phyloP scores from a whole-genome alignment of 2,888 invertebrate species.

The Macaria liturata region DNA sequence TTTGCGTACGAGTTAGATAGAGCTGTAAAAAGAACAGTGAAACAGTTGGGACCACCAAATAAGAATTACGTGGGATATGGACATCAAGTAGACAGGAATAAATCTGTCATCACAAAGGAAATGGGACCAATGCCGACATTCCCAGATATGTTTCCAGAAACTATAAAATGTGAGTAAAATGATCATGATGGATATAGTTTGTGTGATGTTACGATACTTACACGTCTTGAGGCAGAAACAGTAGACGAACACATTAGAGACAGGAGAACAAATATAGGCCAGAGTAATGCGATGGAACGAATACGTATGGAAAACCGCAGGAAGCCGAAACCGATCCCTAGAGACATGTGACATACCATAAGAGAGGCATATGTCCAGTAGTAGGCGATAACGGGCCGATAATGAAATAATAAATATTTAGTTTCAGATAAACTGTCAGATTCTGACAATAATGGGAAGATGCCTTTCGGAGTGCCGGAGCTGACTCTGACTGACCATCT shows the following conservation, averaged over 20 bases:
- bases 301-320: no score
- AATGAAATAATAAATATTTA: background rate
- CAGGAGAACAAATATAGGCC: no score
- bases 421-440: background rate
- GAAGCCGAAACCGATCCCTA: no score
- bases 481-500: background rate
- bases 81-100: constrained; percentile 12
- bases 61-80: constrained; percentile 5
- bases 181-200: no score
- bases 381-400: no score
- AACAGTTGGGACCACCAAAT: constrained; percentile 18
- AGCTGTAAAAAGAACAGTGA: constrained; percentile 54
- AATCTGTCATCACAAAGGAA: constrained; percentile 47
- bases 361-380: no score
- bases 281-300: no score
- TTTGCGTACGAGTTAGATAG: constrained; percentile 57
- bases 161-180: constrained; percentile 35
- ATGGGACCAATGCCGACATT: constrained; percentile 48
- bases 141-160: constrained; percentile 40
- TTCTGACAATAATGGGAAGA: constrained; percentile 5
- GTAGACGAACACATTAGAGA: no score
- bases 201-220: no score
- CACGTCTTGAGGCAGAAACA: no score
- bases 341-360: no score
- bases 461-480: background rate